Base-by-base conservation (phyloP, 2,888 invertebrate species). In the Stratiomys singularior region DNA sequence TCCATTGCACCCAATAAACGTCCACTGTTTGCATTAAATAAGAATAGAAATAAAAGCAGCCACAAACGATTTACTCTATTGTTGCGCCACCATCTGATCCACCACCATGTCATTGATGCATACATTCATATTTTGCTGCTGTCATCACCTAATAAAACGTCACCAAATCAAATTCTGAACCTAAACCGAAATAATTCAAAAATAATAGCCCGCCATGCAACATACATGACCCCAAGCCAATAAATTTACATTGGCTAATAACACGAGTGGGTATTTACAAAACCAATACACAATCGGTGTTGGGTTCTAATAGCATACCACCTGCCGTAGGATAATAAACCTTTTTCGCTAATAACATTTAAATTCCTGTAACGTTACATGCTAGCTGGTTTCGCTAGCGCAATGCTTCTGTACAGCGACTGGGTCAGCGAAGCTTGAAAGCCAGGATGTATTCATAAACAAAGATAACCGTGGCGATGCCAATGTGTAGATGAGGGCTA, bases 271-370 rank as follows among this genome's bases (percentile, higher is more conserved):
- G 66, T 18, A 27, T 27, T 66, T 66, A 66, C 66, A 66, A 66
- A 66, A 66, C 66, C 66, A 66, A 66, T 66, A 66, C 21, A 66
- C 7, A 63, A 25, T 18, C 27, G 63, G 15, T 27, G 60, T n/a
- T 60, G 60, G 60, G 21, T 60, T 60, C 66, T 66, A 37, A 66
- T 37, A 30, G 37, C 27, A 30, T 28, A 1, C 30, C 66, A 37
- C 37, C 66, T 37, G 37, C 66, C 37, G 21, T 66, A 18, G 18
- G 18, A n/a, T 66, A 66, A 66, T 66, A 66, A 66, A 66, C 66
- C 37, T 27, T 18, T 27, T 27, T 66, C 25, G 37, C 66, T 66
- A 66, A 66, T 66, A 66, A 66, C 66, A 66, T 66, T 66, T 66
- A 66, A 66, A 66, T 66, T 28, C 66, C 37, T 37, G 21, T 27